Evolutionary conservation across 1,140 invertebrate genomes (phyloP), one percentile per base, ranked within the genome.

Genomic region (Drosophila murphyi): DNA sequence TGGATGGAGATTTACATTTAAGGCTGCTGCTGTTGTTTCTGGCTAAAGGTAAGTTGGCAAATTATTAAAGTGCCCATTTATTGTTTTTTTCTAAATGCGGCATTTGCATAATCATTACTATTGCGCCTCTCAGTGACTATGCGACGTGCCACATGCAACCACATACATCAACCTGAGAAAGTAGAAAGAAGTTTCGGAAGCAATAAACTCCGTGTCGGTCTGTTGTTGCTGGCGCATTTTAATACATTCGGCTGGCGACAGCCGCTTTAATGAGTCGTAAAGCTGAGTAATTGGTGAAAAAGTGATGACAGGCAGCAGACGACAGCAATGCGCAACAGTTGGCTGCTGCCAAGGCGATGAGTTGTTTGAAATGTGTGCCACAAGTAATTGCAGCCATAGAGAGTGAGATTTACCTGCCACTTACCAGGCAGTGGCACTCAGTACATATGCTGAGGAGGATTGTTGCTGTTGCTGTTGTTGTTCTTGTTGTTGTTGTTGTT

Each of bases 221-320:
- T 12, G 12, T 76, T 73, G 59, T 69, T 69, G 50, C 41, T 20
- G 35, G 59, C 74, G 69, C 82, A 82, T 85, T 87, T 80, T 87
- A 87, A 82, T 82, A 82, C 82, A 86, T 86, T 85, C 81, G 72
- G 75, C 65, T 68, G 67, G 82, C 81, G 74, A 85, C 82, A 86
- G 71, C 81, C 81, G 81, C 81, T 82, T 85, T 87, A 85, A 85
- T 85, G 82, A 85, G 87, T 86, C 82, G 82, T 85, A 85, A 85
- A 85, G 65, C 82, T 86, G 82, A 85, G 82, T 85, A 85, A 85
- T 85, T 86, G 82, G 60, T 76, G 62, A 60, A 76, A 72, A 73
- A 76, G 54, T 72, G 62, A 54, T 41, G 52, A 57, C 52, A 72
- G 59, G 34, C 62, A 28, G n/a, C 45, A 55, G 20, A 34, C 4